Percentiles rank a stretch among this genome's conserved stretches.
These are phyloP conservation scores for Entelurus aequoreus DNA, from an alignment of 2,113 vertebrate genomes.

Conservation along the genomic window DNA sequence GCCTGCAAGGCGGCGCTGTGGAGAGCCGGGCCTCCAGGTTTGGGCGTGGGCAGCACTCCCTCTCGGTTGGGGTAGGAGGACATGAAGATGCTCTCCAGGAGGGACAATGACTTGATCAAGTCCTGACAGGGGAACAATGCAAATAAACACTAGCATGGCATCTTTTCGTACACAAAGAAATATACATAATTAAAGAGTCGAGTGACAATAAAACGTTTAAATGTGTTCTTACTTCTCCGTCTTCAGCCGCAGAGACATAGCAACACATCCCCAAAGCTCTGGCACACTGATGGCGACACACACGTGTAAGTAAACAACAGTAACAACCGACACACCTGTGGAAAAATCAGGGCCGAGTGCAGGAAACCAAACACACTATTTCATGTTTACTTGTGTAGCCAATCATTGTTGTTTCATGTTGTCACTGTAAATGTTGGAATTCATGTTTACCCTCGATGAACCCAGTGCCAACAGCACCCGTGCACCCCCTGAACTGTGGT, in stretches of 20 bases:
- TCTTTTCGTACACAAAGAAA: no score
- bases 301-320: background rate
- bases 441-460: no score
- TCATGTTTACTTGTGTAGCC: no score
- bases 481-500: no score
- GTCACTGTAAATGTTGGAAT: no score
- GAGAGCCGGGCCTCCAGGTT: slow-evolving; percentile 70
- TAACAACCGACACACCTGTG: no score
- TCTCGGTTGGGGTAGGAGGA: slow-evolving; percentile 61
- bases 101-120: slow-evolving; percentile 78
- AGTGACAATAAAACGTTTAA: background rate
- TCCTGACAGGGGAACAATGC: slow-evolving; percentile 67
- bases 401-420: no score
- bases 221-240: slow-evolving; percentile 78
- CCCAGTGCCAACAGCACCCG: no score
- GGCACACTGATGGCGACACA: slow-evolving; percentile 77
- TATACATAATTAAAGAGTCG: no score
- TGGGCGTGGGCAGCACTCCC: slow-evolving; percentile 54
- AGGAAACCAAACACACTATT: no score
- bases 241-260: slow-evolving; percentile 83
- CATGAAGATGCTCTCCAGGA: slow-evolving; percentile 84
- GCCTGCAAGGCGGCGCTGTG: slow-evolving; percentile 82
- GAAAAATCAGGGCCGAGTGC: no score
- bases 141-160: background rate
- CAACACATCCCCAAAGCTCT: slow-evolving; percentile 87